phyloP scores from a whole-genome alignment of 2,888 invertebrate species.

The Ornithoptera alexandrae region DNA sequence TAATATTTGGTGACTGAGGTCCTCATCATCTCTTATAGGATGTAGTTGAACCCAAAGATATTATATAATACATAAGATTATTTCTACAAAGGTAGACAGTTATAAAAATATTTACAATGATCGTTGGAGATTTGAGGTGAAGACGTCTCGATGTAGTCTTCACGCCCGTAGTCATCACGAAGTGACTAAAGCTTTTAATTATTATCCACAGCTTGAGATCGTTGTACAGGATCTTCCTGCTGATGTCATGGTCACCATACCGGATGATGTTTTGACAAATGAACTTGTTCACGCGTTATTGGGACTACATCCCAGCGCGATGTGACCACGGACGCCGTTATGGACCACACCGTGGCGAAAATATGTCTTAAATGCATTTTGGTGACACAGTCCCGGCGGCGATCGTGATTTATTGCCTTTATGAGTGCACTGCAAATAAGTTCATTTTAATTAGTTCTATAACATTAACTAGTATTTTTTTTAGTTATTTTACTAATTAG shows the following conservation, averaged over 20 bases:
- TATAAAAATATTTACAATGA: no score
- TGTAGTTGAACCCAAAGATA: no score
- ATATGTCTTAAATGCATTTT: constrained; percentile 30
- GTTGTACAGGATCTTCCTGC: background rate
- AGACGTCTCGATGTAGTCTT: no score
- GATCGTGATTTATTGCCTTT: constrained; percentile 32
- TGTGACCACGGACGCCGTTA: constrained; percentile 54
- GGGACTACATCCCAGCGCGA: constrained; percentile 55
- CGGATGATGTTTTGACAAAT: constrained; percentile 74
- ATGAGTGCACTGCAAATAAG: constrained; percentile 36
- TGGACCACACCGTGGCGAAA: constrained; percentile 65
- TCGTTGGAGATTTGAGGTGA: no score
- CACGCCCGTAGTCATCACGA: no score
- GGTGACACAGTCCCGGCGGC: constrained; percentile 25
- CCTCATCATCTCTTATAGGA: no score
- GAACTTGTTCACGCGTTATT: constrained; percentile 71
- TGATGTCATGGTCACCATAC: constrained; percentile 51
- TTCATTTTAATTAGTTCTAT: constrained; percentile 40
- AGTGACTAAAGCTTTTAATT: no score
- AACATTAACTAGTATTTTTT: background rate
- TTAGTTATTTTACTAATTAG: background rate
- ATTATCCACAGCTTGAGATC: no score
- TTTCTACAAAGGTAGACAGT: no score
- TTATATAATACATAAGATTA: no score
- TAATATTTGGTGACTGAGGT: no score